Conservation (phyloP, 2,888 invertebrate species). For the Coenonympha arcania region DNA sequence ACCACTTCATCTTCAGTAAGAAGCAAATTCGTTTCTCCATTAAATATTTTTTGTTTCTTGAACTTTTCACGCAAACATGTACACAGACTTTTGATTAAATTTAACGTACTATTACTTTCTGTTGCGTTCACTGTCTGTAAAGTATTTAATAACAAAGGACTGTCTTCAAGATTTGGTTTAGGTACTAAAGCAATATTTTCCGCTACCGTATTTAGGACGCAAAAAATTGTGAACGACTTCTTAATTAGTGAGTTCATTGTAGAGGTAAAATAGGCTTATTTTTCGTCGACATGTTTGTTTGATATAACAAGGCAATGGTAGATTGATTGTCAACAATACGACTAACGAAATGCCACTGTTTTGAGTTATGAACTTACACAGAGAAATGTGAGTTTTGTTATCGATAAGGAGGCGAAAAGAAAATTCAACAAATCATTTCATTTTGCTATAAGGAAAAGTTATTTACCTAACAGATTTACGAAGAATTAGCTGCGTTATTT, state of each 20-base stretch:
- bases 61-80: conserved; percentile 51
- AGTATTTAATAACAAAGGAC: conserved; percentile 44
- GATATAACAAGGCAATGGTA: conserved; percentile 18
- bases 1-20: conserved; percentile 27
- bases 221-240: conserved; percentile 25
- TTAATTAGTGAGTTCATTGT: conserved; percentile 43
- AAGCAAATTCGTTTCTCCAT: conserved; percentile 32
- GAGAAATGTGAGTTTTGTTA: conserved; percentile 28
- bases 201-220: conserved; percentile 29
- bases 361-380: conserved; percentile 35
- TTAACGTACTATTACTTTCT: conserved; percentile 47
- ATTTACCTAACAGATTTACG: too few relatives aligned
- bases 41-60: conserved; percentile 32
- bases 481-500: too few relatives aligned
- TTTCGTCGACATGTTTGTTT: conserved; percentile 45
- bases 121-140: conserved; percentile 51
- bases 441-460: not conserved
- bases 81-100: conserved; percentile 56
- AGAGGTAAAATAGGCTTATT: conserved; percentile 32
- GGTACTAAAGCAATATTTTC: conserved; percentile 31
- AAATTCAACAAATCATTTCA: not conserved
- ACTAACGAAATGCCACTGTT: conserved; percentile 45
- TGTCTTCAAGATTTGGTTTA: conserved; percentile 33
- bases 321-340: conserved; percentile 41
- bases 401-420: conserved; percentile 26